Conservation (phyloP, 92 coral and sea anemone species). For the Parazoanthus darwini region DNA sequence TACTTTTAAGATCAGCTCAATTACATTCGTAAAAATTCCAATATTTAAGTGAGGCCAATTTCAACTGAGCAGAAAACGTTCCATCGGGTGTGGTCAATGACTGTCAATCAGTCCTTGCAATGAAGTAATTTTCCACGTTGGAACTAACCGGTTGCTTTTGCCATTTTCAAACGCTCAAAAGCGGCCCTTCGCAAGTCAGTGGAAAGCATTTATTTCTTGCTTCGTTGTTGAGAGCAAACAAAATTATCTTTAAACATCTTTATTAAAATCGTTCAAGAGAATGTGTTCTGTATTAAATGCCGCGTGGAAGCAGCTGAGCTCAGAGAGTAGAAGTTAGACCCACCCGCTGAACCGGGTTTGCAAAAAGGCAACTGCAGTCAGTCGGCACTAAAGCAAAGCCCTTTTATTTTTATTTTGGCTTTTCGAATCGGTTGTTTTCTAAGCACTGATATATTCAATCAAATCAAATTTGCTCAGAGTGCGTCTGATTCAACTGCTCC, state of each 20-base stretch:
- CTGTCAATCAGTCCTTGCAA: not conserved
- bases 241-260: too few species aligned
- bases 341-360: too few species aligned
- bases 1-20: too few species aligned
- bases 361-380: too few species aligned
- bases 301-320: not conserved
- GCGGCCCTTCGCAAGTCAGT: not conserved
- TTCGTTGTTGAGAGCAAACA: not conserved
- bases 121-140: too few species aligned
- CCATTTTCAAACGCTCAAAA: not conserved
- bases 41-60: not conserved
- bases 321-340: too few species aligned
- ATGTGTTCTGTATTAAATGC: not conserved
- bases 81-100: not conserved
- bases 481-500: too few species aligned
- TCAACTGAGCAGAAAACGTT: not conserved
- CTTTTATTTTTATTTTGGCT: too few species aligned
- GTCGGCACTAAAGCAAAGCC: too few species aligned
- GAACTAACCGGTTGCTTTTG: not conserved
- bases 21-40: not conserved
- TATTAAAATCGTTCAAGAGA: not conserved
- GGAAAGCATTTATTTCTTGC: not conserved
- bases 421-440: too few species aligned
- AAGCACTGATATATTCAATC: too few species aligned
- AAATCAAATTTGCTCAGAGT: too few species aligned